These are phyloP conservation scores for Acrobasis repandana DNA, from an alignment of 2,888 invertebrate species.

Conservation along the genomic window DNA sequence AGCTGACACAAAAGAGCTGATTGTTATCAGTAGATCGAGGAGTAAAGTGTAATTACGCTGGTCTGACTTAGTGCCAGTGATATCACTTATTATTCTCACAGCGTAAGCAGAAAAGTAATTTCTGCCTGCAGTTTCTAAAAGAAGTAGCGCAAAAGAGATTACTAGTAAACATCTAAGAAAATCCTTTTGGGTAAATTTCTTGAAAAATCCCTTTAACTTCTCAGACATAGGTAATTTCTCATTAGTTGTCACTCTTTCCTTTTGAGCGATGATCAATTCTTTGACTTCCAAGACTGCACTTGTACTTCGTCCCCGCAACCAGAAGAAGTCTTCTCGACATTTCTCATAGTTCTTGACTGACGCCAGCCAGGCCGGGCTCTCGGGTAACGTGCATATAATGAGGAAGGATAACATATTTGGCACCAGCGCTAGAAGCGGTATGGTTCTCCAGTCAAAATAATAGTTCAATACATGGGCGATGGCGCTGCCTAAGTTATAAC, in stretches of 20 bases:
- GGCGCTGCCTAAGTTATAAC: conserved; percentile 32
- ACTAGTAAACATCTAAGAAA: conserved; percentile 41
- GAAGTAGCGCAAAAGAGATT: conserved; percentile 33
- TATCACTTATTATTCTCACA: conserved; percentile 41
- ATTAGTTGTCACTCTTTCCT: conserved; percentile 22
- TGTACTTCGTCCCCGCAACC: conserved; percentile 64
- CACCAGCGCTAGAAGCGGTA: conserved; percentile 48
- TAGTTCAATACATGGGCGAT: conserved; percentile 38
- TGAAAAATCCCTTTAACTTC: neutral
- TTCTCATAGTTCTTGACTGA: conserved; percentile 39
- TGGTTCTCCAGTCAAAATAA: conserved; percentile 40
- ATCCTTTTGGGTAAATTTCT: conserved; percentile 34
- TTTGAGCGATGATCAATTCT: conserved; percentile 38
- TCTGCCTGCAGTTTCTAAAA: conserved; percentile 44
- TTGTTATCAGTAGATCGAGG: conserved; percentile 41
- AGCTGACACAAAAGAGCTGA: conserved; percentile 34
- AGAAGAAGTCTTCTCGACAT: conserved; percentile 72
- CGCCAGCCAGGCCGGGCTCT: conserved; percentile 10
- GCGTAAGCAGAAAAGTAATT: conserved; percentile 49
- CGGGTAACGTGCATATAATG: conserved; percentile 4
- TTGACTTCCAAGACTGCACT: conserved; percentile 35
- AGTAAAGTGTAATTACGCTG: conserved; percentile 42
- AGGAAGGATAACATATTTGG: neutral
- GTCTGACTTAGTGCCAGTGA: conserved; percentile 33
- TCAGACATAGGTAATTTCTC: neutral